Evolutionary conservation across 2,797 vertebrate species (phyloP), one percentile per base, ranked within the genome.

Genomic region (Eulemur rubriventer): DNA sequence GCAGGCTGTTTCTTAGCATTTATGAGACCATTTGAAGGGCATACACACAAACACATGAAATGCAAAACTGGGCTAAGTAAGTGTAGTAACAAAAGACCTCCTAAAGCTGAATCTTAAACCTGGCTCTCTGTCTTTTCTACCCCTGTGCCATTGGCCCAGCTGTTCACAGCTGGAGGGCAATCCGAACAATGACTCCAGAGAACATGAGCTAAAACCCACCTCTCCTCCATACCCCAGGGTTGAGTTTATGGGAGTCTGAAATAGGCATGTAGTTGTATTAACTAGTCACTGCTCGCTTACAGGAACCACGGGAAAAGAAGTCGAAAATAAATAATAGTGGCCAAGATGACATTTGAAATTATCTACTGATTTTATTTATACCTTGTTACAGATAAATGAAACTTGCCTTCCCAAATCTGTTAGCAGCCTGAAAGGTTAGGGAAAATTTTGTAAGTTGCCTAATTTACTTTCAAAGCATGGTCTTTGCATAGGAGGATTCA

Each of bases 311-410:
- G 30, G 35, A 26, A 76, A 82, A 70, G 55, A 52, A 89, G 28
- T 57, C 63, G 22, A 84, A 93, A 82, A 93, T 65, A 73, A 41
- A 38, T 11, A 35, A 0, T 65, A 59, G 16, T 38, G 50, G 30
- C 20, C 69, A 94, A 91, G 92, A 80, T 81, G 50, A 57, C 38
- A 48, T 73, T 75, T 88, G 35, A 78, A 69, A 86, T 85, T 75
- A 72, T 26, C 50, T 84, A 70, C 12, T 22, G 38, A 72, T 81
- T 91, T 84, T 80, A n/a, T 91, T 90, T 57, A 85, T 8, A 43
- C 14, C 1, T 76, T 59, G 2, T 86, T 12, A 67, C 38, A 96
- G 33, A 75, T 65, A 91, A 93, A n/a, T 24, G 8, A 81, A 26
- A 85, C 13, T 90, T 41, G 48, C 30, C 10, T 6, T 92, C 70